Evolutionary conservation across 2,113 vertebrate species (phyloP).

Genomic region (Brachirus orientalis): DNA sequence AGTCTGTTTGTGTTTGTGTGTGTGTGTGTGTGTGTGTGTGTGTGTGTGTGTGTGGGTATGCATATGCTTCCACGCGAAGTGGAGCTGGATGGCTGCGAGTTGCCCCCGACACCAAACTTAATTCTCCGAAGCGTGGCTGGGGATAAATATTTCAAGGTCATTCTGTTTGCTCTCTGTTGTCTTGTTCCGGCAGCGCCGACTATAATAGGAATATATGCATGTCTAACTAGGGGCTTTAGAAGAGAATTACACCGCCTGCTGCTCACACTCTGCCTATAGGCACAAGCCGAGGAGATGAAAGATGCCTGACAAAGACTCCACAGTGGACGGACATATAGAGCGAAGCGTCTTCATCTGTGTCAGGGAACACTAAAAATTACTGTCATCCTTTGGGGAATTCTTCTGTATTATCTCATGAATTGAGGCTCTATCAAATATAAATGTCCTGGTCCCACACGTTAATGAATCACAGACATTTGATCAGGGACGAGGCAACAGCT

Average conservation of each 20-base stretch:
- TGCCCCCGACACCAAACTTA: constrained; percentile 78
- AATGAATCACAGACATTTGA: neutral
- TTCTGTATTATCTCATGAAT: constrained; percentile 1
- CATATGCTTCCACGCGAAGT: constrained; percentile 52
- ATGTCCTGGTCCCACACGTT: neutral
- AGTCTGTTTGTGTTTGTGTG: constrained; percentile 52
- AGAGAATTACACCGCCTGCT: constrained; percentile 68
- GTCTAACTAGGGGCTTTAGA: constrained; percentile 75
- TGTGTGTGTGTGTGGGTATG: constrained; percentile 15
- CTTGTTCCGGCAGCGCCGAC: constrained; percentile 77
- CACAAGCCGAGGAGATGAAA: constrained; percentile 65
- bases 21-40: constrained; percentile 14
- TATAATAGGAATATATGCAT: constrained; percentile 81
- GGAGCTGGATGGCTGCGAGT: constrained; percentile 68
- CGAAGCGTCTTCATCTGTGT: constrained; percentile 29
- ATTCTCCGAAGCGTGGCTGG: constrained; percentile 75
- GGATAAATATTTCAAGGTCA: constrained; percentile 83
- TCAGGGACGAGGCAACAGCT: neutral
- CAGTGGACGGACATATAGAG: constrained; percentile 68
- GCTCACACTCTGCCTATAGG: constrained; percentile 67
- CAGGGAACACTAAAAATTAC: constrained; percentile 10
- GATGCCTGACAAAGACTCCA: constrained; percentile 58
- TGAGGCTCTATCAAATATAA: neutral
- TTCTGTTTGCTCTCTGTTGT: constrained; percentile 81
- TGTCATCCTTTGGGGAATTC: neutral